Evolutionary conservation across 2,113 vertebrate genomes (phyloP), one percentile per base, ranked within the genome.

Genomic region (Myotis brandtii): DNA sequence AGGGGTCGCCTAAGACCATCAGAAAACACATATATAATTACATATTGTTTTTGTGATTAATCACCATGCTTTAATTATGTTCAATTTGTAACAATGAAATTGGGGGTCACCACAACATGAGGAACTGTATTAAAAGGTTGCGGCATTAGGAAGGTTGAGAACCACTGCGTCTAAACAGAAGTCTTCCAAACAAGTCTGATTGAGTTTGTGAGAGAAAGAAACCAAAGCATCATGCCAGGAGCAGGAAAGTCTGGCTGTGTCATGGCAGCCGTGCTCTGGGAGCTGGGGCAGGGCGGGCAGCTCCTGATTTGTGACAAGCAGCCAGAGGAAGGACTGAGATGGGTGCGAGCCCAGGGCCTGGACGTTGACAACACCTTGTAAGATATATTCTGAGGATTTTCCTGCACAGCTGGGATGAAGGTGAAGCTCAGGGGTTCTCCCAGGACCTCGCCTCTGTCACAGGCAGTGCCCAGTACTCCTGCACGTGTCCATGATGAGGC

Each of bases 231-330:
- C 46, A 1, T 17, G 32, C 69, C 32, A 30, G 48, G 46, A 84
- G 3, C 34, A 9, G 2, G 27, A 62, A 12, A 0, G 32, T 3
- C 21, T 34, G 11, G 16, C 17, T 20, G 10, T 20, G 64, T 70
- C 3, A 9, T 50, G 56, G 30, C 20, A 59, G 52, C n/a, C 11
- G 4, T 37, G 16, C 34, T 82, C 32, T 52, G 40, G n/a, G 7
- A 13, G 3, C 11, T 4, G 9, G 12, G 5, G 21, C 0, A 0
- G 37, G 17, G 12, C 12, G 69, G 14, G 6, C 2, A 50, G n/a
- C 34, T n/a, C 30, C 14, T 50, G 54, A 23, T n/a, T 27, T 17
- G 5, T 8, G 86, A 83, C 32, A 50, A 2, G 27, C 37, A 27
- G 10, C 14, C 59, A n/a, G 72, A 62, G 52, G 27, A 43, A 34